These are phyloP conservation scores for Nymphalis polychloros DNA, from an alignment of 2,888 invertebrate genomes.

Conservation along the genomic window DNA sequence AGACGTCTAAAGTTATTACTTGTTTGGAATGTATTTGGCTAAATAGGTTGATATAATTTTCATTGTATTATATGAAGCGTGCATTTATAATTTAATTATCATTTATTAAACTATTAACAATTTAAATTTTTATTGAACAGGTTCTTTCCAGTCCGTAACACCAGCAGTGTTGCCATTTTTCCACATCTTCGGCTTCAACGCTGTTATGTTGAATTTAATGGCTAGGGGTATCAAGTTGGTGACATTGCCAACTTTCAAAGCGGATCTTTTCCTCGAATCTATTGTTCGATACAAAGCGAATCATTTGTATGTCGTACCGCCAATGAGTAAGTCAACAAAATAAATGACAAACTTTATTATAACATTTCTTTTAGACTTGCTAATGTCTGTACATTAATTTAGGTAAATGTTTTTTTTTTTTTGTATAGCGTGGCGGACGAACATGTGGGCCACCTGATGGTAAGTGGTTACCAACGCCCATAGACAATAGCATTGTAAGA, in stretches of 20 bases:
- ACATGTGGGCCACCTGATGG: too few relatives aligned
- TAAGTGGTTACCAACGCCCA: too few relatives aligned
- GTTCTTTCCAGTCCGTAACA: slow-evolving; percentile 80
- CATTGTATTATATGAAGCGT: too few relatives aligned
- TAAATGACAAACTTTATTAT: background rate
- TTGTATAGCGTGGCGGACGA: too few relatives aligned
- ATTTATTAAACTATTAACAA: background rate
- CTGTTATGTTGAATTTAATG: slow-evolving; percentile 83
- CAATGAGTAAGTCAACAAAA: slow-evolving; percentile 83
- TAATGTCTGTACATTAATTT: too few relatives aligned
- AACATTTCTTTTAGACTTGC: background rate
- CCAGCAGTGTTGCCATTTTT: slow-evolving; percentile 89
- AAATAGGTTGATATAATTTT: too few relatives aligned
- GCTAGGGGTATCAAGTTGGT: slow-evolving; percentile 84
- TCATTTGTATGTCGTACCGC: slow-evolving; percentile 88
- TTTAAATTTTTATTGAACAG: slow-evolving; percentile 49
- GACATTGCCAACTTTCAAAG: slow-evolving; percentile 88
- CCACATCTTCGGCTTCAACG: slow-evolving; percentile 90
- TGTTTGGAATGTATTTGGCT: too few relatives aligned
- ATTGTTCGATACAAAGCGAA: slow-evolving; percentile 83
- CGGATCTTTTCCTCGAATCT: slow-evolving; percentile 84
- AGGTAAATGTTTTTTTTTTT: too few relatives aligned
- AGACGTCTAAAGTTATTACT: too few relatives aligned
- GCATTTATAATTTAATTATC: background rate
- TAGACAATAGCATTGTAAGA: too few relatives aligned